Base-by-base conservation (phyloP, 2,113 vertebrate genomes). In the Sisor rabdophorus region DNA sequence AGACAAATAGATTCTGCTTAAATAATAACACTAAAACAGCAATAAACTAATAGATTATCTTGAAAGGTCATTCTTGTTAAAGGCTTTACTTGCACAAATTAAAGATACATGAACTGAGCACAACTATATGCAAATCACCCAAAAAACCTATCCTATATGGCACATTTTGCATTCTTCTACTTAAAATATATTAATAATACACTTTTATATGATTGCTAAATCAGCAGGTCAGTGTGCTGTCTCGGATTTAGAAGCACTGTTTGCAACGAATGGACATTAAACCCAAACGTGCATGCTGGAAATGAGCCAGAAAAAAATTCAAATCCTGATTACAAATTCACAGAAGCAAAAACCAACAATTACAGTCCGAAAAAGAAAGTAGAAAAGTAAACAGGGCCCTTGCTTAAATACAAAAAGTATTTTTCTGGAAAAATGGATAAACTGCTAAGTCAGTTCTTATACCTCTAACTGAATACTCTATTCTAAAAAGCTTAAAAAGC, bases 11-110 rank as follows among this genome's bases (percentile, higher is more conserved):
- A 89, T 87, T 11, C 74, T 0, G 80, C 53, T 71, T 84, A 81
- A 78, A 84, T 30, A 83, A 85, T 82, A 79, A 82, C 88, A 88
- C 69, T 17, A 48, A 86, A 80, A 82, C 88, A 88, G 71, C 44
- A 71, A 61, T 59, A 61, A 76, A 79, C 56, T 91, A 82, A 79
- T 86, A 88, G 91, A 90, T 91, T 90, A 92, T 93, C 91, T 90
- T 78, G 84, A 86, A 91, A 91, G 85, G 85, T 79, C 69, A 89
- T 81, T 83, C 87, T 86, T 79, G 87, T 83, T 71, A 90, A 91
- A 90, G 82, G 88, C 88, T 89, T 85, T 84, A 87, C 84, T 80
- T 84, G 26, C 71, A 75, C 24, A 63, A 48, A 75, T 71, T 24
- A 69, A 24, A 69, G 47, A 20, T 2, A 2, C 24, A 28, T 12